phyloP scores from a whole-genome alignment of 35 echinoderm and acorn worm species.

The Hemicentrotus pulcherrimus region DNA sequence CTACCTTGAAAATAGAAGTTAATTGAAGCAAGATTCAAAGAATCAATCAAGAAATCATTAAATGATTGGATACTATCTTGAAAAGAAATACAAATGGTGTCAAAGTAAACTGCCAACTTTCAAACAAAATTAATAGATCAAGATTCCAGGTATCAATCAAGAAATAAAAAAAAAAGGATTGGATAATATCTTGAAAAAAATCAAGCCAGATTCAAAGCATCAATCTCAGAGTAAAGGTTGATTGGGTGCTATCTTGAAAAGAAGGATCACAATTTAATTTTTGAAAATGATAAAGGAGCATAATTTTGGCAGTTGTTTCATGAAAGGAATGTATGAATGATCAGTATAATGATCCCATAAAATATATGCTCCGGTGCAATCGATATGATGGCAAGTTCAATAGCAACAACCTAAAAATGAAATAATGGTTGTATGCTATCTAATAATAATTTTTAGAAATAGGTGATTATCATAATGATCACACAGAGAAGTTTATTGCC shows the following conservation, averaged over 20 bases:
- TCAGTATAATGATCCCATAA: neutral
- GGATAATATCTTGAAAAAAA: neutral
- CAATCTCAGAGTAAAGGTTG: neutral
- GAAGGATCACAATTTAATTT: neutral
- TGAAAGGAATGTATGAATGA: neutral
- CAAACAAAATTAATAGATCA: neutral
- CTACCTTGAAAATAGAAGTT: neutral
- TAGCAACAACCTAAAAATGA: neutral
- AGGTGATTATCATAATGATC: neutral
- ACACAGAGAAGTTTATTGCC: neutral
- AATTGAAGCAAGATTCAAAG: constrained; percentile 15
- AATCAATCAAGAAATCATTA: neutral
- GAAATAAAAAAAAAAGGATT: neutral
- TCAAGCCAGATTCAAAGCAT: neutral
- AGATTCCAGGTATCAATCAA: constrained; percentile 21
- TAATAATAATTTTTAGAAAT: neutral
- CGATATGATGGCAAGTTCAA: neutral
- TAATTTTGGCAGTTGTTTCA: neutral
- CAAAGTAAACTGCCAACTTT: too few relatives aligned
- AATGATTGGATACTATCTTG: constrained; percentile 37
- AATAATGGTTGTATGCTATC: neutral
- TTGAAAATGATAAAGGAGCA: neutral
- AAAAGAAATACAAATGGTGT: neutral
- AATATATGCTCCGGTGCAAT: neutral
- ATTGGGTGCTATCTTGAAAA: neutral